Evolutionary conservation across 1,140 invertebrate genomes (phyloP).

Genomic region (Popillia japonica): DNA sequence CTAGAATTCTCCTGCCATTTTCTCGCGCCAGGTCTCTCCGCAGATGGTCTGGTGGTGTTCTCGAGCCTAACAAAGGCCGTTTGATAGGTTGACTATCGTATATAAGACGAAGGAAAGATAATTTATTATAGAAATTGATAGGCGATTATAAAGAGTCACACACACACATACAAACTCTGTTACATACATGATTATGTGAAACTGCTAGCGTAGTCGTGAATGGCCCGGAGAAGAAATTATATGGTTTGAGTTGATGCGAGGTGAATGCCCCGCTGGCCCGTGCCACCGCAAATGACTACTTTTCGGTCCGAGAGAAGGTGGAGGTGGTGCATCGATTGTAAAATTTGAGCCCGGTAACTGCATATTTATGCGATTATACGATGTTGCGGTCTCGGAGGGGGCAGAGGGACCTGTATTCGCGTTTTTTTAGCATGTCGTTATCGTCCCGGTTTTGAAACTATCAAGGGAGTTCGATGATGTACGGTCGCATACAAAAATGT

Average conservation of each 20-base stretch:
- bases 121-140: constrained; percentile 20
- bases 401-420: not conserved
- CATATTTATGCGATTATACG: constrained; percentile 25
- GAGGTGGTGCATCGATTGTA: constrained; percentile 23
- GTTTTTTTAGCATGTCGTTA: not conserved
- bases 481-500: no score
- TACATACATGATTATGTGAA: not conserved
- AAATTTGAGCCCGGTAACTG: constrained; percentile 9
- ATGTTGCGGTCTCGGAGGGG: not conserved
- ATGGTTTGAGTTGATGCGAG: constrained; percentile 4
- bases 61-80: not conserved
- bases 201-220: constrained; percentile 1
- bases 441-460: constrained; percentile 1
- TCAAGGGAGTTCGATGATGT: not conserved
- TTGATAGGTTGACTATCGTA: not conserved
- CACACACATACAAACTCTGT: not conserved
- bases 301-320: constrained; percentile 16
- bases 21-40: not conserved
- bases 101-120: not conserved
- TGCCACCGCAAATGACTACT: constrained; percentile 29
- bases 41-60: not conserved
- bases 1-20: not conserved
- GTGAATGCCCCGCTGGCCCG: constrained; percentile 26
- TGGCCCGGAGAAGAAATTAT: not conserved
- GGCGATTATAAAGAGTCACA: constrained; percentile 3